Evolutionary conservation across 2,888 invertebrate genomes (phyloP), one percentile per base, ranked within the genome.

Genomic region (Liopterus haemorrhoidalis): DNA sequence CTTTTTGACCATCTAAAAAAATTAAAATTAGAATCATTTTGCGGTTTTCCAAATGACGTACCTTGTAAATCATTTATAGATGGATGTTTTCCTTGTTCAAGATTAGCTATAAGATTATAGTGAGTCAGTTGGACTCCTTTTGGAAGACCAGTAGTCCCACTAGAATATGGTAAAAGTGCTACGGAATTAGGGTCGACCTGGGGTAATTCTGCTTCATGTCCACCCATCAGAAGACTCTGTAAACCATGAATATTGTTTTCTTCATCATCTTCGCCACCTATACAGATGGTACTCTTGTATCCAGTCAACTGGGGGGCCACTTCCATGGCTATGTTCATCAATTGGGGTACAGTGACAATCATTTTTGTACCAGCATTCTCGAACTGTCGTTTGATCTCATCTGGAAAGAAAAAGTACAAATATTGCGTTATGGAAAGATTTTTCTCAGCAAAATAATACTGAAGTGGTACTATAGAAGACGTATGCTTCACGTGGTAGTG

Each of bases 81-180:
- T 5, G 60, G 58, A 51, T 63, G 59, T 28, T 62, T 60, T 3
- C 58, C 62, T 55, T 69, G 69, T 1, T 58, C 57, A 43, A 70
- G 58, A 57, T 70, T 69, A 3, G 66, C 54, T 5, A 68, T 75
- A 11, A 85, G 70, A 60, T 85, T 85, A 53, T 70, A 70, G 59
- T 86, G 85, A 0, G 82, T 78, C 31, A 87, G 65, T 76, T 80
- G 78, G 1, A 87, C 87, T 2, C 86, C 86, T 67, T 87, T 88
- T 0, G 87, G 86, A 58, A 85, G 71, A 1, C 89, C 89, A 0
- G 87, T 89, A 0, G 90, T 89, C 1, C 90, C 89, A 55, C 79
- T 79, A 2, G 79, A 79, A 63, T 78, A 79, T 0, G 79, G 79
- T 30, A 79, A 69, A 27, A 79, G 61, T 27, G 76, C 76, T 1